phyloP scores from a whole-genome alignment of 2,888 invertebrate species.

The Chelonus formosanus region DNA sequence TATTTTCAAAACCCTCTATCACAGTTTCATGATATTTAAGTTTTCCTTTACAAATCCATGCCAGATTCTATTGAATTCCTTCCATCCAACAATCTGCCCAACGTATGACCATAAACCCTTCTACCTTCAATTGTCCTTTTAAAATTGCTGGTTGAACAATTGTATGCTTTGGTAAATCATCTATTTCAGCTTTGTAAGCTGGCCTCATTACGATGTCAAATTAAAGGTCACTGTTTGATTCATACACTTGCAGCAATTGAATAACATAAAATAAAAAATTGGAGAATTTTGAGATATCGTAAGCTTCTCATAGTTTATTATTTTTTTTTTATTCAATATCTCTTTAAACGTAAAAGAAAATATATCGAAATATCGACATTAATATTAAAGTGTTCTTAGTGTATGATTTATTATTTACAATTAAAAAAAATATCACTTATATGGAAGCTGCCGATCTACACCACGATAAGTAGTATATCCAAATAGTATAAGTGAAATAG shows the following conservation, averaged over 20 bases:
- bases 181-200: constrained; percentile 69
- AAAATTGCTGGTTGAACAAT: constrained; percentile 70
- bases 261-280: too few species aligned
- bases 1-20: constrained; percentile 78
- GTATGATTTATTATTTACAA: not conserved
- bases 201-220: too few species aligned
- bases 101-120: constrained; percentile 70
- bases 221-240: too few species aligned
- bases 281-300: too few species aligned
- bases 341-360: too few species aligned
- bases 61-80: constrained; percentile 72
- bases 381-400: too few species aligned
- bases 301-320: too few species aligned
- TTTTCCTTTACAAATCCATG: constrained; percentile 76
- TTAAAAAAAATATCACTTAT: not conserved
- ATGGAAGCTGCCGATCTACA: constrained; percentile 63
- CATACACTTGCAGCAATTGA: too few species aligned
- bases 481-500: constrained; percentile 77
- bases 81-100: constrained; percentile 73
- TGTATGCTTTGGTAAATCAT: constrained; percentile 65
- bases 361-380: too few species aligned
- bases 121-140: constrained; percentile 70
- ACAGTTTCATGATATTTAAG: constrained; percentile 75
- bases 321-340: too few species aligned
- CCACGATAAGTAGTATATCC: constrained; percentile 83